phyloP scores from a whole-genome alignment of 2,113 vertebrate species.

The Dromaius novaehollandiae region DNA sequence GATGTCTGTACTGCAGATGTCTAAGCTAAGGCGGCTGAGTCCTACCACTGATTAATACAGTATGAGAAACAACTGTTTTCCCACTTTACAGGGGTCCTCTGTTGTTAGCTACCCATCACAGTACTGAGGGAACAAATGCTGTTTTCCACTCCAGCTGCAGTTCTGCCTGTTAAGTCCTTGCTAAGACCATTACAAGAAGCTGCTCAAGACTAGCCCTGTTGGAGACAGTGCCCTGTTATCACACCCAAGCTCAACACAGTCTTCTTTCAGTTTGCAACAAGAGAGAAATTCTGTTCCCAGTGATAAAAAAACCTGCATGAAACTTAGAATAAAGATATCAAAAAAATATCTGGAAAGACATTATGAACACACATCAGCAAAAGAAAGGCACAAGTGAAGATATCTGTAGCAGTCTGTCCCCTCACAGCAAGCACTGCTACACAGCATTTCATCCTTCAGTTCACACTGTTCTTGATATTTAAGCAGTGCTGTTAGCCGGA shows the following conservation, averaged over 20 bases:
- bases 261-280: background rate
- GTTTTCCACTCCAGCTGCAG: background rate
- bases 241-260: background rate
- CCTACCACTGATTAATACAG: background rate
- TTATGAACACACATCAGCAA: background rate
- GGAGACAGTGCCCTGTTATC: background rate
- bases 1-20: background rate
- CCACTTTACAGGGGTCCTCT: background rate
- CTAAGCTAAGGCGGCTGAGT: slow-evolving; percentile 23
- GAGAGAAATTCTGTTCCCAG: background rate
- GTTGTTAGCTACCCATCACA: background rate
- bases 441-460: background rate
- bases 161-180: background rate
- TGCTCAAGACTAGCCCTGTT: background rate
- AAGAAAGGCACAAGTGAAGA: background rate
- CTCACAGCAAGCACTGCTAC: background rate
- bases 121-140: background rate
- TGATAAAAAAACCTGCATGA: background rate
- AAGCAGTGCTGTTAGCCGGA: background rate
- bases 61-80: background rate
- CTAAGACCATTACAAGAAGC: background rate
- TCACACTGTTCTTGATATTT: background rate
- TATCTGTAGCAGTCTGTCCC: background rate
- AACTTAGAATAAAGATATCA: background rate
- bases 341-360: background rate